phyloP scores from a whole-genome alignment of 2,888 invertebrate species.

The Capitulum mitella region DNA sequence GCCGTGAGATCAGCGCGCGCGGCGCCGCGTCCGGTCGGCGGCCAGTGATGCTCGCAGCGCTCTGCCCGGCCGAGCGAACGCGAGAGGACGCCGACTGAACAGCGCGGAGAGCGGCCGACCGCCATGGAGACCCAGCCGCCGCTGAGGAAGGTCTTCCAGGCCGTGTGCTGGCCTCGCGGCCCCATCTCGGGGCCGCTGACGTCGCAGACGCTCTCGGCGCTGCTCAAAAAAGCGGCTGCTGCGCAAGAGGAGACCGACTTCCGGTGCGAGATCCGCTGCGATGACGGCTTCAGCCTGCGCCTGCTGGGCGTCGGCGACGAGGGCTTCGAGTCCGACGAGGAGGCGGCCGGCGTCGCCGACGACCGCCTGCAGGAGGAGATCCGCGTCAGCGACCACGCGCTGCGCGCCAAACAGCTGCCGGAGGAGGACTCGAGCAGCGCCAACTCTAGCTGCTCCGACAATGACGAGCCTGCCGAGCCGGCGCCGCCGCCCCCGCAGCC shows the following conservation, averaged over 20 bases:
- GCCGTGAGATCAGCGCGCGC: neutral
- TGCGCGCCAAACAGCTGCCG: neutral
- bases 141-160: neutral
- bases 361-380: constrained; percentile 5
- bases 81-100: neutral
- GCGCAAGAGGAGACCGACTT: neutral
- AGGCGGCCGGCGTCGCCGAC: constrained; percentile 38
- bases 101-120: too few relatives aligned
- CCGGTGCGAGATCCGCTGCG: neutral
- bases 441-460: constrained; percentile 23
- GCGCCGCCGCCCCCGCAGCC: neutral
- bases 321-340: constrained; percentile 48
- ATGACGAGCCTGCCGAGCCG: constrained; percentile 17
- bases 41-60: neutral
- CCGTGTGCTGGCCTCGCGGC: neutral
- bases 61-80: neutral
- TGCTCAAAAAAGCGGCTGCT: neutral
- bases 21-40: neutral
- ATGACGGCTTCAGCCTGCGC: constrained; percentile 3
- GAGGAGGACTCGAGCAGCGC: constrained; percentile 25
- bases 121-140: neutral
- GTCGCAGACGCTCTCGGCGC: neutral
- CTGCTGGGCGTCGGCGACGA: constrained; percentile 41
- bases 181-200: neutral
- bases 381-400: constrained; percentile 25